Evolutionary conservation across 2,113 vertebrate genomes (phyloP).

Genomic region (Hiodon alosoides): DNA sequence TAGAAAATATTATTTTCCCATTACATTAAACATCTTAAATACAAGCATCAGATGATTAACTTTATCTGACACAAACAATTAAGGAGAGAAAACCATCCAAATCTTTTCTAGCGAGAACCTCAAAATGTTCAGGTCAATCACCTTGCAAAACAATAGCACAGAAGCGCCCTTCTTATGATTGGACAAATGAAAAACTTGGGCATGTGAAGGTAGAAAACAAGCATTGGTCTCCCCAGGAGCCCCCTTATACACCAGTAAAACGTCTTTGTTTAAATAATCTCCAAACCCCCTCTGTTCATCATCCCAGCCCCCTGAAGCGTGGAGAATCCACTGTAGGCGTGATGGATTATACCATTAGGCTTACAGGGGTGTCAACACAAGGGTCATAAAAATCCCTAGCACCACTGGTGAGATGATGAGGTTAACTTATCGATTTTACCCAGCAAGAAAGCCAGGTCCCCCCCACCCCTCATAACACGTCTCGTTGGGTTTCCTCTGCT

Average conservation of each 20-base stretch:
- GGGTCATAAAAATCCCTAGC: background rate
- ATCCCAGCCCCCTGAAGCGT: background rate
- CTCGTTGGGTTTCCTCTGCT: background rate
- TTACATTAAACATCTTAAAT: too few relatives aligned
- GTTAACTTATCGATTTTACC: conserved; percentile 1
- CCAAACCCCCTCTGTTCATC: background rate
- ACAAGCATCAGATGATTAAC: too few relatives aligned
- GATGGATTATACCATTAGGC: background rate
- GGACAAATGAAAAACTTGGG: background rate
- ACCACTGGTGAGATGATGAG: background rate
- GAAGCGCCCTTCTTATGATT: too few relatives aligned
- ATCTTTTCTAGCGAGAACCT: too few relatives aligned
- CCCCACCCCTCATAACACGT: background rate
- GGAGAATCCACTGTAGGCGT: background rate
- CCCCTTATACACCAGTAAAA: too few relatives aligned
- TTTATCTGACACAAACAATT: background rate
- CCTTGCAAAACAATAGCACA: too few relatives aligned
- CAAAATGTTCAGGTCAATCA: too few relatives aligned
- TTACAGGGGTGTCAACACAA: conserved; percentile 3
- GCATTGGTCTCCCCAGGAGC: too few relatives aligned
- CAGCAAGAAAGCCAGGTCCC: background rate
- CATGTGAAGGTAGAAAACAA: background rate
- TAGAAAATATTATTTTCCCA: too few relatives aligned
- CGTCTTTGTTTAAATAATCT: background rate
- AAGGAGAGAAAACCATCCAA: background rate